These are phyloP conservation scores for Daktulosphaira vitifoliae DNA, from an alignment of 1,140 invertebrate species.

Conservation along the genomic window DNA sequence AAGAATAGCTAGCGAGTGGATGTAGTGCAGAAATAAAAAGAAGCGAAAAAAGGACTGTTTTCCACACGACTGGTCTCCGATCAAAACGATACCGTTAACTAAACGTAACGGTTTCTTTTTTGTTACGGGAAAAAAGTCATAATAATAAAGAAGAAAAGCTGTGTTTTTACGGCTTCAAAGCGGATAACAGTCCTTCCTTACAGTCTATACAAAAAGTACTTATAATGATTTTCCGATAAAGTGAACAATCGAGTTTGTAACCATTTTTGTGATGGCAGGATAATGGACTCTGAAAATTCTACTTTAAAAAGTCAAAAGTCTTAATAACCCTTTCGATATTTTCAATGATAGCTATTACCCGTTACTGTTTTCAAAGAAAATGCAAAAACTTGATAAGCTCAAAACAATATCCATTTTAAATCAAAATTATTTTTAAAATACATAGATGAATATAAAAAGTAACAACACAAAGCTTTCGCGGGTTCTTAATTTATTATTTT, in stretches of 20 bases:
- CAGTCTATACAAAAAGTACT: background rate
- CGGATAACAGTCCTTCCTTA: background rate
- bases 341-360: background rate
- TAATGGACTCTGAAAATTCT: background rate
- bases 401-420: no score
- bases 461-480: no score
- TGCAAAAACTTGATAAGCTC: no score
- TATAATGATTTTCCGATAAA: constrained; percentile 29
- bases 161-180: constrained; percentile 12
- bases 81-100: constrained; percentile 32
- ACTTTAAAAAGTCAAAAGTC: background rate
- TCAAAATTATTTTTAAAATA: no score
- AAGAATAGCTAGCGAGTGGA: background rate
- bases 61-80: constrained; percentile 20
- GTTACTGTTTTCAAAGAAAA: no score
- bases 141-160: background rate
- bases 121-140: background rate
- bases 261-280: constrained; percentile 8
- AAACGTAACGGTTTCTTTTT: constrained; percentile 29
- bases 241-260: constrained; percentile 20
- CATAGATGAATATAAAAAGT: no score
- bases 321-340: background rate
- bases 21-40: background rate
- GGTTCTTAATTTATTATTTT: no score
- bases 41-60: constrained; percentile 18